Percentiles rank a stretch among this genome's conserved stretches.
Conservation (phyloP, 2,888 invertebrate species). For the Mamestra brassicae region DNA sequence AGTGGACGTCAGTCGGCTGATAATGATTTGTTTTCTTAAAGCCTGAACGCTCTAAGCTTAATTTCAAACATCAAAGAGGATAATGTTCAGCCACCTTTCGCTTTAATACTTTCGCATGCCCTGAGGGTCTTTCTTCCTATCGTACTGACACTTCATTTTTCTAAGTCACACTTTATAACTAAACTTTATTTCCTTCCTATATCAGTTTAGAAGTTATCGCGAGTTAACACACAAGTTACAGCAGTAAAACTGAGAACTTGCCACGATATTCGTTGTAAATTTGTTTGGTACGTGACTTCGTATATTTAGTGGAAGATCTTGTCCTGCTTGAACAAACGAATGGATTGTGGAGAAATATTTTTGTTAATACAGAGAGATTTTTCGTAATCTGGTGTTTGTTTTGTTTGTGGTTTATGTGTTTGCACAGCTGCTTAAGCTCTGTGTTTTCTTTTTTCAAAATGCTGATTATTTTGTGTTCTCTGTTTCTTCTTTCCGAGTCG, state of each 20-base stretch:
- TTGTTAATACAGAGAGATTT: slow-evolving; percentile 6
- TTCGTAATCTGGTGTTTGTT: neutral
- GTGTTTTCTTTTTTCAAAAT: too few species aligned
- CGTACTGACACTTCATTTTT: slow-evolving; percentile 3
- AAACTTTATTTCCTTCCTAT: slow-evolving; percentile 19
- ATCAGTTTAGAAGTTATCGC: slow-evolving; percentile 49
- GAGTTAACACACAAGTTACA: slow-evolving; percentile 52
- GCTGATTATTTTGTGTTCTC: too few species aligned
- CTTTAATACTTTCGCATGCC: neutral
- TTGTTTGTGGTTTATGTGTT: slow-evolving; percentile 22
- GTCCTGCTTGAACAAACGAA: slow-evolving; percentile 25
- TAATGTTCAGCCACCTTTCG: neutral
- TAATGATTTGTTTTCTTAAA: too few species aligned
- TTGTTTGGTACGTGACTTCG: slow-evolving; percentile 61
- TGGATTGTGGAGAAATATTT: slow-evolving; percentile 18
- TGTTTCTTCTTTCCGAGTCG: too few species aligned
- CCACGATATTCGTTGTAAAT: slow-evolving; percentile 56
- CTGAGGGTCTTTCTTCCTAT: neutral
- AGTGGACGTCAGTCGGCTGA: too few species aligned
- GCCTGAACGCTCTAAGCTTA: neutral
- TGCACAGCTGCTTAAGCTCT: too few species aligned
- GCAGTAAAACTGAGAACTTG: slow-evolving; percentile 52
- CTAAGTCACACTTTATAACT: slow-evolving; percentile 14
- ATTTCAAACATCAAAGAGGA: neutral
- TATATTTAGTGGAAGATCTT: slow-evolving; percentile 22